Conservation (phyloP, 2,888 invertebrate genomes). For the Tortrix viridana region DNA sequence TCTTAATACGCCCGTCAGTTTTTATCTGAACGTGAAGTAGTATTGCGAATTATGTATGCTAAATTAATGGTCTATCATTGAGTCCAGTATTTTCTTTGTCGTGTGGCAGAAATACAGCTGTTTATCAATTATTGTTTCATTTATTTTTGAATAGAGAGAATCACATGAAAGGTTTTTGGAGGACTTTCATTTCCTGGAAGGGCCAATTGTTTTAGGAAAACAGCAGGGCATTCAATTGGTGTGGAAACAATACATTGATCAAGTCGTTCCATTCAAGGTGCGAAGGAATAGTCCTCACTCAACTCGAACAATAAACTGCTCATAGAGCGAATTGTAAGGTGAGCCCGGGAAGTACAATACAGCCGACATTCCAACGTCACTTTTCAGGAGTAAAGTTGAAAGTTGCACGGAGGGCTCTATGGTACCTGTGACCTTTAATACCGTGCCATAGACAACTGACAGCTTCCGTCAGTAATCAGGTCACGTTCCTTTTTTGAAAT, state of each 20-base stretch:
- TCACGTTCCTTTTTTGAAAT: conserved; percentile 81
- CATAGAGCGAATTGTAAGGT: conserved; percentile 56
- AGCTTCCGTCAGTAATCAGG: conserved; percentile 81
- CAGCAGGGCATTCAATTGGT: conserved; percentile 42
- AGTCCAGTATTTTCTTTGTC: neutral
- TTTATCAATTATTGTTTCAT: neutral
- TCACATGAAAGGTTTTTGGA: neutral
- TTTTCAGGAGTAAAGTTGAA: conserved; percentile 50
- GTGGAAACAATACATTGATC: conserved; percentile 50
- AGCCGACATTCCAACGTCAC: conserved; percentile 51
- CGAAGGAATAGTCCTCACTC: conserved; percentile 59
- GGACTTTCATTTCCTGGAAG: conserved; percentile 3
- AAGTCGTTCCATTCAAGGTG: conserved; percentile 61
- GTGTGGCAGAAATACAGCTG: neutral
- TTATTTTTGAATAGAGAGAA: neutral
- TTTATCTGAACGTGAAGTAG: conserved; percentile 15
- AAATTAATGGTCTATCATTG: neutral
- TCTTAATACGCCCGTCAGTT: conserved; percentile 19
- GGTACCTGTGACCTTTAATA: conserved; percentile 65
- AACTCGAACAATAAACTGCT: conserved; percentile 65
- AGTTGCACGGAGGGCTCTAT: conserved; percentile 42
- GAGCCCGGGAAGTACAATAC: conserved; percentile 42
- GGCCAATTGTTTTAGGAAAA: conserved; percentile 18
- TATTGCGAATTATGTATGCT: conserved; percentile 18
- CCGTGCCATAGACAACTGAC: conserved; percentile 63